A percentile compares a stretch with the other conserved stretches of the same genome.
Conservation (phyloP, 2,888 invertebrate genomes). For the Biston stratarius region DNA sequence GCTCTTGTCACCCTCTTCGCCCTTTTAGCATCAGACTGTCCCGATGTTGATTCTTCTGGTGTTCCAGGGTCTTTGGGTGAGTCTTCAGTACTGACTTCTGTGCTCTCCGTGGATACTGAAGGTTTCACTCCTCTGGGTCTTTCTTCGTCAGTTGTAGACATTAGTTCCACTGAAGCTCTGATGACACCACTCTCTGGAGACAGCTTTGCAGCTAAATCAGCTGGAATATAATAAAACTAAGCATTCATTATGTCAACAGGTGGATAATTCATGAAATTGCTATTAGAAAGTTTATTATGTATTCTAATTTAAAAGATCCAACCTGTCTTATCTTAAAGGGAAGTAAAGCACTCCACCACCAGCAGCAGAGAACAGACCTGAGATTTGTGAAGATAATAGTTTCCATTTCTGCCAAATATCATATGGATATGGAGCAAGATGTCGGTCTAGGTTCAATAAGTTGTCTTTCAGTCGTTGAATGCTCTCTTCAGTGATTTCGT, state of each 20-base stretch:
- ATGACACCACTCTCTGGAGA: conserved; percentile 92
- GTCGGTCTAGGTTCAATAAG: conserved; percentile 90
- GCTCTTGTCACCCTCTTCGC: conserved; percentile 79
- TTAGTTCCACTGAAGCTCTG: conserved; percentile 92
- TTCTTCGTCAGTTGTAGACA: conserved; percentile 90
- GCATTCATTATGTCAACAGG: not conserved
- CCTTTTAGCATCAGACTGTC: conserved; percentile 73
- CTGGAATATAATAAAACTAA: conserved; percentile 50
- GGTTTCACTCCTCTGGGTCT: conserved; percentile 87
- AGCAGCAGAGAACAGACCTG: conserved; percentile 69
- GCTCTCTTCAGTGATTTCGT: conserved; percentile 88
- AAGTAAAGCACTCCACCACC: no score
- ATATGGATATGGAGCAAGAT: conserved; percentile 96
- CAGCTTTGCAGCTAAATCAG: conserved; percentile 87
- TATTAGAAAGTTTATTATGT: not conserved
- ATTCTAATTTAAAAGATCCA: not conserved
- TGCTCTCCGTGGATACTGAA: conserved; percentile 54
- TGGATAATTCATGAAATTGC: not conserved
- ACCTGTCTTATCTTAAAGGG: not conserved
- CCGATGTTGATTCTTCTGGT: conserved; percentile 66
- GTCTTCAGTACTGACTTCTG: conserved; percentile 48
- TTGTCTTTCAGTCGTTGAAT: conserved; percentile 89
- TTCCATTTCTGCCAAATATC: conserved; percentile 96
- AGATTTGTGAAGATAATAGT: conserved; percentile 89
- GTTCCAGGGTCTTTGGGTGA: conserved; percentile 47